A percentile compares a stretch with the other conserved stretches of the same genome.
phyloP scores from a whole-genome alignment of 1,140 invertebrate genomes.

The Halyomorpha halys region DNA sequence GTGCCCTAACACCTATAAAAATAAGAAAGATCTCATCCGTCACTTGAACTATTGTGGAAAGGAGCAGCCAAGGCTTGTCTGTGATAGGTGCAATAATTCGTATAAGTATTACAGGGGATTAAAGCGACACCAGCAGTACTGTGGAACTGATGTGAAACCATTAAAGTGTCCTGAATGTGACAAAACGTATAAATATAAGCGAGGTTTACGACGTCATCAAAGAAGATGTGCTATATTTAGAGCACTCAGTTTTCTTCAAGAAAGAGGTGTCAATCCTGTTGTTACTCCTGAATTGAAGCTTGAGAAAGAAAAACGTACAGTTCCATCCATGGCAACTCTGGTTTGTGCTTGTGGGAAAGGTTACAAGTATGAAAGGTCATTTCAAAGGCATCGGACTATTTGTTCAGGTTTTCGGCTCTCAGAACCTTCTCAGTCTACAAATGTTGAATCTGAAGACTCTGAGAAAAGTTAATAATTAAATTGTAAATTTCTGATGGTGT shows the following conservation, averaged over 20 bases:
- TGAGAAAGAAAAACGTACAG: background rate
- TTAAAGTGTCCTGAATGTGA: conserved; percentile 30
- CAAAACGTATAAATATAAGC: conserved; percentile 37
- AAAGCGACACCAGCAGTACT: conserved; percentile 36
- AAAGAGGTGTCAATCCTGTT: background rate
- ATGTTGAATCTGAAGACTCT: too few species aligned
- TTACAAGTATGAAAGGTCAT: conserved; percentile 16
- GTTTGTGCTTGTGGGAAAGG: conserved; percentile 16
- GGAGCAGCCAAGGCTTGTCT: conserved; percentile 16
- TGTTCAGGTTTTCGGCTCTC: background rate
- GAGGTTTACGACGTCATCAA: conserved; percentile 42
- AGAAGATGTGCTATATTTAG: conserved; percentile 10
- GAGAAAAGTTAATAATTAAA: too few species aligned
- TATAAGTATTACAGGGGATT: conserved; percentile 41
- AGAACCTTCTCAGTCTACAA: too few species aligned
- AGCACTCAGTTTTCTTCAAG: conserved; percentile 2
- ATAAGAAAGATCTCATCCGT: conserved; percentile 23
- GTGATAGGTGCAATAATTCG: conserved; percentile 31
- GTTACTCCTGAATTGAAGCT: background rate
- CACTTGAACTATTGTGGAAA: conserved; percentile 23
- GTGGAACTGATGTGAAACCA: conserved; percentile 22
- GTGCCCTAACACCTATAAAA: conserved; percentile 24
- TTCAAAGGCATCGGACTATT: background rate
- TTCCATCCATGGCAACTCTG: background rate
- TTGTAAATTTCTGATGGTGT: too few species aligned